These are phyloP conservation scores for Hirundo rustica DNA, from an alignment of 2,797 vertebrate genomes.

Conservation along the genomic window DNA sequence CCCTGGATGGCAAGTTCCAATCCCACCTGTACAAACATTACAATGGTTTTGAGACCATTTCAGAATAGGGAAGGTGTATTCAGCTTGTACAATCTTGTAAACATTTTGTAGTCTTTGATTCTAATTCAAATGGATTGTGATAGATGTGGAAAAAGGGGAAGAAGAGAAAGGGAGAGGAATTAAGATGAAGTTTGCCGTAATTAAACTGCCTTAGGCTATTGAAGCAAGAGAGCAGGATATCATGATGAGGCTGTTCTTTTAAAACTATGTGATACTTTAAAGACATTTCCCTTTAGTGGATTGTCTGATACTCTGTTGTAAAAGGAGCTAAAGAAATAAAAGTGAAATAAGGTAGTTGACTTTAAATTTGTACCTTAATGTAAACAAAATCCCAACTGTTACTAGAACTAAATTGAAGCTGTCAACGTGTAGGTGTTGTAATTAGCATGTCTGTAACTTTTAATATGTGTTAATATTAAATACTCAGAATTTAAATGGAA, in stretches of 20 bases:
- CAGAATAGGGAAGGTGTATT: slow-evolving; percentile 37
- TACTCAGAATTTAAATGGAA: slow-evolving; percentile 15
- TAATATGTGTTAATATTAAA: slow-evolving; percentile 32
- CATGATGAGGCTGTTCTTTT: slow-evolving; percentile 42
- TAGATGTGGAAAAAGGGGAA: slow-evolving; percentile 2
- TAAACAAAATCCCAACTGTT: slow-evolving; percentile 6
- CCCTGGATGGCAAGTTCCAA: background rate
- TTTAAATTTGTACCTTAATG: background rate
- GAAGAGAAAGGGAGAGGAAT: slow-evolving; percentile 14
- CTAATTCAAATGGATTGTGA: slow-evolving; percentile 27
- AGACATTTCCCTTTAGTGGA: background rate
- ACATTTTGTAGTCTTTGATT: slow-evolving; percentile 49
- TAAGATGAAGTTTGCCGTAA: slow-evolving; percentile 20
- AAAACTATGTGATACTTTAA: background rate
- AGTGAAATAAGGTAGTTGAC: background rate
- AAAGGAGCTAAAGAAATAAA: slow-evolving; percentile 12
- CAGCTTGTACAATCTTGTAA: slow-evolving; percentile 52
- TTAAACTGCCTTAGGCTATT: slow-evolving; percentile 44
- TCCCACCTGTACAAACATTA: slow-evolving; percentile 58
- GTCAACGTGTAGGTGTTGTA: slow-evolving; percentile 17
- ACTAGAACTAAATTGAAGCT: slow-evolving; percentile 2
- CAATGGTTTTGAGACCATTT: slow-evolving; percentile 32
- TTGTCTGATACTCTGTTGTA: background rate
- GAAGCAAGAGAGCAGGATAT: slow-evolving; percentile 19
- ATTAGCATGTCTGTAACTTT: slow-evolving; percentile 22